phyloP scores from a whole-genome alignment of 92 coral and sea anemone genomes.

The Phenganax subtilis region DNA sequence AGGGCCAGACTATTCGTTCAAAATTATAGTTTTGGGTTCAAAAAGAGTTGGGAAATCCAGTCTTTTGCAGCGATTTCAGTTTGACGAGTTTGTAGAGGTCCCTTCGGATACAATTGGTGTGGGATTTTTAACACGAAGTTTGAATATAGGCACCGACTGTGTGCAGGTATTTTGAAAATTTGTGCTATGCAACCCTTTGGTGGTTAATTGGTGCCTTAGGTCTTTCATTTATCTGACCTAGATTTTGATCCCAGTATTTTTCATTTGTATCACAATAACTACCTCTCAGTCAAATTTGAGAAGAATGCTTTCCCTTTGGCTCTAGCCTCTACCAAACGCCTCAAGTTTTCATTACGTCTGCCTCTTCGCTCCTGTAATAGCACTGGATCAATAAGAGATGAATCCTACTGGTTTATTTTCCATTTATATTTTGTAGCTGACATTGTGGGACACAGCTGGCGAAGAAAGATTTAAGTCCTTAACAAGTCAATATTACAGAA shows the following conservation, averaged over 20 bases:
- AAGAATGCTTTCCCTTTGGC: no score
- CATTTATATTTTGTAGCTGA: conserved; percentile 52
- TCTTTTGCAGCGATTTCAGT: conserved; percentile 70
- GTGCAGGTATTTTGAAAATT: conserved; percentile 53
- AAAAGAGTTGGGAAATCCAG: conserved; percentile 89
- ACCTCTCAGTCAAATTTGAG: no score
- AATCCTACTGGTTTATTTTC: not conserved
- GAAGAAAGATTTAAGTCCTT: conserved; percentile 79
- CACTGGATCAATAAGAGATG: not conserved
- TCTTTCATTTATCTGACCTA: no score
- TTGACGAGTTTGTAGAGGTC: conserved; percentile 54
- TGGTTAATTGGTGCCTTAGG: no score
- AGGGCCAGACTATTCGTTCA: conserved; percentile 72
- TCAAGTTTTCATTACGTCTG: not conserved
- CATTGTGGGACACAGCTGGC: conserved; percentile 95
- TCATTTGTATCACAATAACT: no score
- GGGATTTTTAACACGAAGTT: conserved; percentile 74
- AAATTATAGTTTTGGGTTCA: conserved; percentile 81
- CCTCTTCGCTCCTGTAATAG: not conserved
- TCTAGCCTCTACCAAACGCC: no score
- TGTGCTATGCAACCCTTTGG: not conserved
- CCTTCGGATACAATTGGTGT: conserved; percentile 85
- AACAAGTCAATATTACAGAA: conserved; percentile 70
- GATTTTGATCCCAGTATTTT: no score
- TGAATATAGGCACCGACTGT: conserved; percentile 63